A percentile compares a stretch with the other conserved stretches of the same genome.
Conservation (phyloP, 2,888 invertebrate species). For the Cosmopolites sordidus region DNA sequence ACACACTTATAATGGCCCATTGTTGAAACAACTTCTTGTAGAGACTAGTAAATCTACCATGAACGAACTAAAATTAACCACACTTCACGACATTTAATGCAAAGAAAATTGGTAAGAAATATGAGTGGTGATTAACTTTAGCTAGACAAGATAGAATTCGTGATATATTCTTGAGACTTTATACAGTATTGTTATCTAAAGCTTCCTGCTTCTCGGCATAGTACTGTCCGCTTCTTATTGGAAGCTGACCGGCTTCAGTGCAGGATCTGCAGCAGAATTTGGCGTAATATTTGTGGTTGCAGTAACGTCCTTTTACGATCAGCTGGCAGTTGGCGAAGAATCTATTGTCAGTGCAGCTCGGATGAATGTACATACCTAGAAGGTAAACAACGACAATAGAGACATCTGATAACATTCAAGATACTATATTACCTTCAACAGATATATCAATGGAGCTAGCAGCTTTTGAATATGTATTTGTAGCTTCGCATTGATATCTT, state of each 20-base stretch:
- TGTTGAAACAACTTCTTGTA: not conserved
- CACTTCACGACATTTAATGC: too few relatives aligned
- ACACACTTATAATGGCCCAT: not conserved
- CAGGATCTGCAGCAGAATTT: constrained; percentile 92
- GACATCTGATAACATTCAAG: too few relatives aligned
- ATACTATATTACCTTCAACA: constrained; percentile 69
- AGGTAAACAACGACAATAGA: too few relatives aligned
- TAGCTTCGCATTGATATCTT: constrained; percentile 76
- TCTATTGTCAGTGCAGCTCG: constrained; percentile 80
- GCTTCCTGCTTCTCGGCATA: constrained; percentile 30
- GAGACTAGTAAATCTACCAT: constrained; percentile 1
- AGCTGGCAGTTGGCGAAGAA: constrained; percentile 86
- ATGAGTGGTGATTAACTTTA: not conserved
- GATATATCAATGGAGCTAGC: constrained; percentile 62
- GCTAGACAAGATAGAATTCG: constrained; percentile 4
- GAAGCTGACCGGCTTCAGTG: constrained; percentile 76
- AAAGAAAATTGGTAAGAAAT: too few relatives aligned
- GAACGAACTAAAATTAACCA: not conserved
- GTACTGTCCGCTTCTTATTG: constrained; percentile 32
- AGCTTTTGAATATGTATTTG: constrained; percentile 66
- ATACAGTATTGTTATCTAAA: constrained; percentile 30
- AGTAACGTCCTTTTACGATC: constrained; percentile 80
- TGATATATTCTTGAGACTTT: not conserved
- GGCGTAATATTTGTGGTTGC: constrained; percentile 87
- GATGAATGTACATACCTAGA: constrained; percentile 67